Conservation (phyloP, 64 coral and sea anemone genomes). For the Dendronephthya gigantea region DNA sequence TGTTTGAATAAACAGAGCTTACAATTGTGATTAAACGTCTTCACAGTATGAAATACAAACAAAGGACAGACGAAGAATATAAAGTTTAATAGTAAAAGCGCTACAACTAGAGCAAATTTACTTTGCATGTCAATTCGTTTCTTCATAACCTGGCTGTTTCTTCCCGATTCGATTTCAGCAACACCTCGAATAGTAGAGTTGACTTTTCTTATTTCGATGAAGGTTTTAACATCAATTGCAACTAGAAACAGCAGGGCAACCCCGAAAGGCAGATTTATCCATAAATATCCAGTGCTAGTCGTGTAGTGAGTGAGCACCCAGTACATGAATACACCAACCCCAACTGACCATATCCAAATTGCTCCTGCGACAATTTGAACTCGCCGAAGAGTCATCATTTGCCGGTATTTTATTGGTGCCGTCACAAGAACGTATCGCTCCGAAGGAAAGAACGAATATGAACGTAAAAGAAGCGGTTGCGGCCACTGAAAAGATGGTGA, state of each 20-base stretch:
- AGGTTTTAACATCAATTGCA: neutral
- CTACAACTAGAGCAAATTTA: neutral
- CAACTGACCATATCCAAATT: neutral
- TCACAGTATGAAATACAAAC: neutral
- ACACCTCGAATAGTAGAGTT: neutral
- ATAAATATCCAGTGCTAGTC: neutral
- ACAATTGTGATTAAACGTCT: neutral
- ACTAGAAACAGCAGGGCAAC: neutral
- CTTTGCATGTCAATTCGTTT: neutral
- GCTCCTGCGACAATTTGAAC: neutral
- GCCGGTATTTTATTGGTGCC: neutral
- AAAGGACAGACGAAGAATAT: neutral
- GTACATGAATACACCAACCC: neutral
- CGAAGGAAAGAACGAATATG: neutral
- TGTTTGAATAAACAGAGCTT: neutral
- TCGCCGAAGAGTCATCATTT: neutral
- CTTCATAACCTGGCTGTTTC: neutral
- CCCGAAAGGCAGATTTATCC: neutral
- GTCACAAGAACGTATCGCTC: neutral
- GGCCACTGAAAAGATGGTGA: neutral
- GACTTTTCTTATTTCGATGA: neutral
- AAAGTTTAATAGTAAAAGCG: neutral
- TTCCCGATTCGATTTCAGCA: neutral
- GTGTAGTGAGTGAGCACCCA: neutral
- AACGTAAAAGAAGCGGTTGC: neutral